phyloP scores from a whole-genome alignment of 2,797 vertebrate genomes.

The Babyrousa celebensis region DNA sequence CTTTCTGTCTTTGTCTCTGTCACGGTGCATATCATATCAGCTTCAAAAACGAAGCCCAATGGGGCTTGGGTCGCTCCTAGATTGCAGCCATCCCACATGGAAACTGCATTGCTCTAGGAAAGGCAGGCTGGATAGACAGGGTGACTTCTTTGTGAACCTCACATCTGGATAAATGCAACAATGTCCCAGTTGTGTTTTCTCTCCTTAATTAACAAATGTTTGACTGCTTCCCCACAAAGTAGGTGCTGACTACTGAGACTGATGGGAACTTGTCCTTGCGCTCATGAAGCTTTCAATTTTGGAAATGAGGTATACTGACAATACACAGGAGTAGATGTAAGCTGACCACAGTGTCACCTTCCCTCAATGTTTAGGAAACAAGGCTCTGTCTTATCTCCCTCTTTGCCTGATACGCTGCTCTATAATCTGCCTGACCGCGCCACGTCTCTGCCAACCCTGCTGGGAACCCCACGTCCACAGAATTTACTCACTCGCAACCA shows the following conservation, averaged over 20 bases:
- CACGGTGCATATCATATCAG: background rate
- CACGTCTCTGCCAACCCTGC: background rate
- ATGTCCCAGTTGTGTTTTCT: background rate
- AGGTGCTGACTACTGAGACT: background rate
- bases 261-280: background rate
- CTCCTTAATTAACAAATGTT: background rate
- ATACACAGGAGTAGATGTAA: fast-evolving
- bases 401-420: background rate
- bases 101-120: background rate
- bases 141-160: background rate
- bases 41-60: background rate
- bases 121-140: background rate
- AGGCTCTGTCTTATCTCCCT: background rate
- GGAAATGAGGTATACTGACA: background rate
- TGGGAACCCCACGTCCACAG: background rate
- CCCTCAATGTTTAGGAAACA: background rate
- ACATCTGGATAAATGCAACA: background rate
- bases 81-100: background rate
- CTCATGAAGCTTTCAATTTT: background rate
- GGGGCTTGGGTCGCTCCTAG: background rate
- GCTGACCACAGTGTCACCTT: background rate
- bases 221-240: background rate
- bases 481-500: background rate
- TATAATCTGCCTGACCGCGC: background rate
- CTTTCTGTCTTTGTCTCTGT: background rate